Percentiles rank a stretch among this genome's conserved stretches.
These are phyloP conservation scores for Nothocercus nigrocapillus DNA, from an alignment of 2,113 vertebrate genomes.

Conservation along the genomic window DNA sequence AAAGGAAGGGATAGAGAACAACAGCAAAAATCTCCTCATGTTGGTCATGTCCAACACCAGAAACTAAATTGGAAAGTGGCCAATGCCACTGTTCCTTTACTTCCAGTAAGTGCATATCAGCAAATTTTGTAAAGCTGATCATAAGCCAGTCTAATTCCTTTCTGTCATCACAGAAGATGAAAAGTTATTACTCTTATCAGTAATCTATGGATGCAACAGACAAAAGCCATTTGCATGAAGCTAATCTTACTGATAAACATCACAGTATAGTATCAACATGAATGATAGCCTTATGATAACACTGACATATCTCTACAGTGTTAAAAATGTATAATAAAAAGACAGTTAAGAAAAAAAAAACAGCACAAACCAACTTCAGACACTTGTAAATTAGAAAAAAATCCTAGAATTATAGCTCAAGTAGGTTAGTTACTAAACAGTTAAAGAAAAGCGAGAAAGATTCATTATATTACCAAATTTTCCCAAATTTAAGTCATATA, in stretches of 20 bases:
- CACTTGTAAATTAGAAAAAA: background rate
- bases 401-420: background rate
- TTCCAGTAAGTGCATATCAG: background rate
- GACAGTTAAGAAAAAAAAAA: background rate
- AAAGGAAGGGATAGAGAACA: background rate
- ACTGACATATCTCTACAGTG: background rate
- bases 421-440: background rate
- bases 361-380: background rate
- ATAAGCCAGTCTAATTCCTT: background rate
- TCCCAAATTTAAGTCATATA: background rate
- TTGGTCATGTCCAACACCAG: background rate
- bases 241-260: background rate
- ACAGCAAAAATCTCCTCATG: background rate
- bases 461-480: background rate
- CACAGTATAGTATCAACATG: background rate
- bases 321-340: background rate
- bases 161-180: background rate
- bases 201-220: background rate
- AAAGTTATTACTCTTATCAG: background rate
- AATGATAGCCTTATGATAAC: background rate
- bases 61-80: conserved; percentile 6
- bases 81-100: background rate
- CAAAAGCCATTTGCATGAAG: background rate
- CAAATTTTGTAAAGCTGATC: background rate
- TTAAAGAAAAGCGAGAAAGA: background rate